phyloP scores from a whole-genome alignment of 2,888 invertebrate species.

The Scelioninae gen. 2 region DNA sequence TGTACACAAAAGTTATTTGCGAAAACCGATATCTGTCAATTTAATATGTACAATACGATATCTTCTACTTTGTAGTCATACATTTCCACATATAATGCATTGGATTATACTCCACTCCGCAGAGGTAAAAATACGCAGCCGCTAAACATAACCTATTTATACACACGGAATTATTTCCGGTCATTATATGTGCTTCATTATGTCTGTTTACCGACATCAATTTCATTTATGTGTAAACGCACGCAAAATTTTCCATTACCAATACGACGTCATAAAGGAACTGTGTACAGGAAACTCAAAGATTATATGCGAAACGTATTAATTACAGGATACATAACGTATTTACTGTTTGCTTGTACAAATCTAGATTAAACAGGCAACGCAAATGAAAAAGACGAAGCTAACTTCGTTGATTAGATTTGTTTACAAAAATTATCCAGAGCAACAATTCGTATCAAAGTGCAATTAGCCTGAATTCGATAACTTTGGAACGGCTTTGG shows the following conservation, averaged over 20 bases:
- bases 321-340: conserved; percentile 27
- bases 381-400: conserved; percentile 17
- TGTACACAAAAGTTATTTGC: too few relatives aligned
- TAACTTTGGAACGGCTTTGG: conserved; percentile 34
- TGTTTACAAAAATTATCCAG: conserved; percentile 40
- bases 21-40: too few relatives aligned
- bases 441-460: conserved; percentile 39
- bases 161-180: conserved; percentile 18
- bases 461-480: conserved; percentile 46
- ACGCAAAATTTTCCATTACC: conserved; percentile 21
- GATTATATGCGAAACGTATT: conserved; percentile 36
- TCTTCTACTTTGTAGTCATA: too few relatives aligned
- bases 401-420: conserved; percentile 42
- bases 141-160: conserved; percentile 4
- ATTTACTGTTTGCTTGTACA: conserved; percentile 29
- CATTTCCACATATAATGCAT: too few relatives aligned
- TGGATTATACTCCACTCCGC: too few relatives aligned
- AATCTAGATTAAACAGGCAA: conserved; percentile 33
- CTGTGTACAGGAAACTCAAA: conserved; percentile 21
- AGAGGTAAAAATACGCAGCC: not conserved
- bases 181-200: conserved; percentile 22
- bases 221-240: not conserved
- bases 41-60: too few relatives aligned
- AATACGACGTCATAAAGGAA: conserved; percentile 23
- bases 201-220: conserved; percentile 15